phyloP scores from a whole-genome alignment of 2,888 invertebrate species.

The Girardia tigrina region DNA sequence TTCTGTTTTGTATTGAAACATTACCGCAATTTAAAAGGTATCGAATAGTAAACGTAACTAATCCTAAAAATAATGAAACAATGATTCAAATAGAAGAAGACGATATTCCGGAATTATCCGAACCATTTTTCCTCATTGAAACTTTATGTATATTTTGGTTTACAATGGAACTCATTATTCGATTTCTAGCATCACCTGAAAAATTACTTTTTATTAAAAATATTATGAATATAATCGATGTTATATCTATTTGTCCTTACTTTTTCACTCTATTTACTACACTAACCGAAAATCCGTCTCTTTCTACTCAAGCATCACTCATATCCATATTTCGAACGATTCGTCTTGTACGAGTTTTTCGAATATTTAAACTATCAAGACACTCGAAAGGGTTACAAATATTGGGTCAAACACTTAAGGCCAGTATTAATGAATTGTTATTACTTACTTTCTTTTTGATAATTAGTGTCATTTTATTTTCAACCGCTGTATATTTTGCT shows the following conservation, averaged over 20 bases:
- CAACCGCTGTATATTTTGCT: conserved; percentile 52
- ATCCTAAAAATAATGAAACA: no score
- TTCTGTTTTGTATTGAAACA: conserved; percentile 49
- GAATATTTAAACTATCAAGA: conserved; percentile 53
- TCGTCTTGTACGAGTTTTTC: conserved; percentile 51
- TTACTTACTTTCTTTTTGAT: conserved; percentile 52
- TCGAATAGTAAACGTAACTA: no score
- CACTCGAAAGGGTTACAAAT: conserved; percentile 54
- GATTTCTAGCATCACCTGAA: conserved; percentile 51
- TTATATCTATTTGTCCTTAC: conserved; percentile 53
- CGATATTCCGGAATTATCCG: conserved; percentile 43
- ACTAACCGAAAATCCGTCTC: conserved; percentile 45
- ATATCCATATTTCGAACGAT: no score
- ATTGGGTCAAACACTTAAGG: conserved; percentile 52
- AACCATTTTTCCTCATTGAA: conserved; percentile 52
- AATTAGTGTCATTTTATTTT: conserved; percentile 51
- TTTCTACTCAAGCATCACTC: conserved; percentile 52
- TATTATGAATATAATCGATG: conserved; percentile 52
- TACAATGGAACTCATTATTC: conserved; percentile 51
- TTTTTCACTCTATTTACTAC: conserved; percentile 51
- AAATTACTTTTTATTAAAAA: conserved; percentile 51
- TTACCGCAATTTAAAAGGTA: conserved; percentile 43
- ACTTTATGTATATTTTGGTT: conserved; percentile 53
- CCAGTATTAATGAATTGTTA: conserved; percentile 51
- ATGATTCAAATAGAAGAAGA: conserved; percentile 42